These are phyloP conservation scores for Halcyon smyrnensis DNA, from an alignment of 2,797 vertebrate genomes.

Conservation along the genomic window DNA sequence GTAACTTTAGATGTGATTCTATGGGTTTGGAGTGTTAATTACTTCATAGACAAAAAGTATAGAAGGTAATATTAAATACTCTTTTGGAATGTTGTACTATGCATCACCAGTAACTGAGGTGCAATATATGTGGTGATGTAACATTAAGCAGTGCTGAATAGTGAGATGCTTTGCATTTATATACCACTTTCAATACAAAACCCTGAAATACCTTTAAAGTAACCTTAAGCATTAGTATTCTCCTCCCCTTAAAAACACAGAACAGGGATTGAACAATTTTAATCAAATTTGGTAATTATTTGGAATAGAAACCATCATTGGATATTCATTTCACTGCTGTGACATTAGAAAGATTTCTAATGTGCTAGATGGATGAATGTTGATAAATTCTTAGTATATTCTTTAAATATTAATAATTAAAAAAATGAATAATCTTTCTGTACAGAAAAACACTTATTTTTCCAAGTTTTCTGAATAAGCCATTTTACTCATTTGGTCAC, in stretches of 20 bases:
- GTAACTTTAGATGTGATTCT: not conserved
- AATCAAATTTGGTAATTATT: not conserved
- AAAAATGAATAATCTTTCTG: not conserved
- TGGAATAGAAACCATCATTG: not conserved
- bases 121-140: not conserved
- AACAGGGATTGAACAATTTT: not conserved
- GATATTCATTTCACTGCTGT: not conserved
- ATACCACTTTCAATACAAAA: not conserved
- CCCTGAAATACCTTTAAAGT: not conserved
- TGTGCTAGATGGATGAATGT: not conserved
- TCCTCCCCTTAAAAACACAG: not conserved
- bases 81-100: not conserved
- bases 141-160: not conserved
- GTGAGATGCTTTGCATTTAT: not conserved
- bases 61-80: not conserved
- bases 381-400: not conserved
- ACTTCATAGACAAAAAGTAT: not conserved
- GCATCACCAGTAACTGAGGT: not conserved
- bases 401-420: not conserved
- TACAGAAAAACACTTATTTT: not conserved
- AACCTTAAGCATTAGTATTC: not conserved
- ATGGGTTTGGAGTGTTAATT: not conserved
- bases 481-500: not conserved
- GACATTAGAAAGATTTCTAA: not conserved
- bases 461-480: not conserved